A percentile compares a stretch with the other conserved stretches of the same genome.
Conservation (phyloP, 2,113 vertebrate species). For the Cyanoliseus patagonus region DNA sequence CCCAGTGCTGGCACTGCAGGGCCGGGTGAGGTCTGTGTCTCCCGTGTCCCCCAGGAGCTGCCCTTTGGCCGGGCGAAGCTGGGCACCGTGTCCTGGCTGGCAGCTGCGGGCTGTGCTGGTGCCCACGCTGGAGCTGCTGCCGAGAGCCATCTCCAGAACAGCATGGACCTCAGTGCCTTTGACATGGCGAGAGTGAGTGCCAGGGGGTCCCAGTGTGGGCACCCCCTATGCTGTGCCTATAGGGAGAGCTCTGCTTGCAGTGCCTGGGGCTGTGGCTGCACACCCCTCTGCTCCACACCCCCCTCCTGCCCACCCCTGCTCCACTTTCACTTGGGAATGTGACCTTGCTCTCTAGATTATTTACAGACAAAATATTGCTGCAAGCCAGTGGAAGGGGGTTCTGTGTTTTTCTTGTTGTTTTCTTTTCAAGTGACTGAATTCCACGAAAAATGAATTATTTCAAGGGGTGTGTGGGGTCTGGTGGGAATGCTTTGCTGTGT, state of each 20-base stretch:
- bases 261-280: background rate
- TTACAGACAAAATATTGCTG: slow-evolving; percentile 66
- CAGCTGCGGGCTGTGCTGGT: background rate
- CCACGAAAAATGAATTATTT: slow-evolving; percentile 2
- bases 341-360: slow-evolving; percentile 61
- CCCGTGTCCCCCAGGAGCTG: background rate
- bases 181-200: background rate
- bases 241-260: background rate
- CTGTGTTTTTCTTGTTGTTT: background rate
- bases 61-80: background rate
- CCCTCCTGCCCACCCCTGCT: background rate
- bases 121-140: background rate
- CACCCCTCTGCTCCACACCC: background rate
- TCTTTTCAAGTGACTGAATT: background rate
- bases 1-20: background rate
- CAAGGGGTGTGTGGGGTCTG: background rate
- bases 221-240: rapidly evolving
- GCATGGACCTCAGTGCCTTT: background rate
- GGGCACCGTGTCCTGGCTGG: background rate
- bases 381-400: background rate
- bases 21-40: rapidly evolving
- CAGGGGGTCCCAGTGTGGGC: rapidly evolving
- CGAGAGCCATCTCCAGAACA: background rate
- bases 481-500: background rate
- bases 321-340: slow-evolving; percentile 43